These are phyloP conservation scores for Belgica antarctica DNA, from an alignment of 2,888 invertebrate species.

Conservation along the genomic window DNA sequence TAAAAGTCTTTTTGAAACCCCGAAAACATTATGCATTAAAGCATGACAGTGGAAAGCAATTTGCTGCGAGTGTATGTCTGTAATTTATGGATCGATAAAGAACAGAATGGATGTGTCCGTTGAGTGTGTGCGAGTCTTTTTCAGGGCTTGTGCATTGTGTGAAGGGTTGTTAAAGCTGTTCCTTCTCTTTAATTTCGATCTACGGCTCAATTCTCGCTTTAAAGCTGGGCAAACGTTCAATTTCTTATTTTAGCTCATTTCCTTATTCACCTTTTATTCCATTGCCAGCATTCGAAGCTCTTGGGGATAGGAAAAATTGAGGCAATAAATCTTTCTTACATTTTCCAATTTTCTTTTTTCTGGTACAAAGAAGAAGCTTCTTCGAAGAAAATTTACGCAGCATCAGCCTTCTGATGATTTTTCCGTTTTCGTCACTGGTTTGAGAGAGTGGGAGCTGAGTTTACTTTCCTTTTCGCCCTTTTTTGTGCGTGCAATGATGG, in stretches of 20 bases:
- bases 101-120: neutral
- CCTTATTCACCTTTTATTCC: neutral
- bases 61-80: neutral
- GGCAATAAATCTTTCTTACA: slow-evolving; percentile 30
- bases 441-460: neutral
- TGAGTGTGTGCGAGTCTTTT: neutral
- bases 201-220: slow-evolving; percentile 13
- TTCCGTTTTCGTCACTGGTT: neutral
- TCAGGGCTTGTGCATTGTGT: neutral
- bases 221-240: neutral
- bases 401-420: slow-evolving; percentile 19
- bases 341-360: neutral
- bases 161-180: neutral
- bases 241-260: neutral
- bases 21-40: slow-evolving; percentile 37
- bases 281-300: no score
- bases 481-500: slow-evolving; percentile 15
- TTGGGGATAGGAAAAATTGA: slow-evolving; percentile 35
- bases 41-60: slow-evolving; percentile 34
- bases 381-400: slow-evolving; percentile 34
- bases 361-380: no score
- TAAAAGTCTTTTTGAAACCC: slow-evolving; percentile 30
- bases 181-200: slow-evolving; percentile 3
- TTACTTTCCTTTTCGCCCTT: neutral
- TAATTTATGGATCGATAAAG: slow-evolving; percentile 18